phyloP scores from a whole-genome alignment of 2,113 vertebrate genomes.

The Beaufortia kweichowensis region DNA sequence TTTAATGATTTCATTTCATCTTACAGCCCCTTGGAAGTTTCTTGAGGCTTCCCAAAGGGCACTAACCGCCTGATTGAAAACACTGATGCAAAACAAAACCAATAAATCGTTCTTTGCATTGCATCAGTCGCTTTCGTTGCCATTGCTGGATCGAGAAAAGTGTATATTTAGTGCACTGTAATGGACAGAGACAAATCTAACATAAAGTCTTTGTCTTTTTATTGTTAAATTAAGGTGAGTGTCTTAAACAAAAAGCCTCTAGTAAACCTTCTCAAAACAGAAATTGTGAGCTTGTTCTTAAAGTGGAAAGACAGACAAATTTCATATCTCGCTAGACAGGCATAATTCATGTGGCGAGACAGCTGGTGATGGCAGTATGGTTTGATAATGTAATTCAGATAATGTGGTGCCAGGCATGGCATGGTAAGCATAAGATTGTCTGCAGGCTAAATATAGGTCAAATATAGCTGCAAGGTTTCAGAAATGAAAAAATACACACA shows the following conservation, averaged over 20 bases:
- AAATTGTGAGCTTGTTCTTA: neutral
- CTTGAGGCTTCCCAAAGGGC: too few relatives aligned
- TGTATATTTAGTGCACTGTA: neutral
- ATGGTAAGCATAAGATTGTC: neutral
- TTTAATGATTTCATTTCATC: too few relatives aligned
- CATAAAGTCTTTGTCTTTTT: too few relatives aligned
- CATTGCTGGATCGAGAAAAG: neutral
- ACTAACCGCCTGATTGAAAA: too few relatives aligned
- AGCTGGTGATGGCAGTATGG: constrained; percentile 28
- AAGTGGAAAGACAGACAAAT: constrained; percentile 11
- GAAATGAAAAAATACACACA: neutral
- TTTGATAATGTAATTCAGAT: constrained; percentile 18
- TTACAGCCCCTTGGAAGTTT: too few relatives aligned
- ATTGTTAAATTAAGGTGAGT: neutral
- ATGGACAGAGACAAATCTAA: neutral
- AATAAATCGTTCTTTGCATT: neutral
- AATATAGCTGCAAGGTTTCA: neutral
- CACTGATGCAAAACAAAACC: too few relatives aligned
- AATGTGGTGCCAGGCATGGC: neutral
- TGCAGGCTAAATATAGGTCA: constrained; percentile 33
- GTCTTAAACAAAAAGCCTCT: neutral
- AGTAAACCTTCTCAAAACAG: neutral
- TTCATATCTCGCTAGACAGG: constrained; percentile 17
- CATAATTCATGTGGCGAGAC: constrained; percentile 6
- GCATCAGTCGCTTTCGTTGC: neutral